These are phyloP conservation scores for Daboia siamensis DNA, from an alignment of 2,113 vertebrate species.

Conservation along the genomic window DNA sequence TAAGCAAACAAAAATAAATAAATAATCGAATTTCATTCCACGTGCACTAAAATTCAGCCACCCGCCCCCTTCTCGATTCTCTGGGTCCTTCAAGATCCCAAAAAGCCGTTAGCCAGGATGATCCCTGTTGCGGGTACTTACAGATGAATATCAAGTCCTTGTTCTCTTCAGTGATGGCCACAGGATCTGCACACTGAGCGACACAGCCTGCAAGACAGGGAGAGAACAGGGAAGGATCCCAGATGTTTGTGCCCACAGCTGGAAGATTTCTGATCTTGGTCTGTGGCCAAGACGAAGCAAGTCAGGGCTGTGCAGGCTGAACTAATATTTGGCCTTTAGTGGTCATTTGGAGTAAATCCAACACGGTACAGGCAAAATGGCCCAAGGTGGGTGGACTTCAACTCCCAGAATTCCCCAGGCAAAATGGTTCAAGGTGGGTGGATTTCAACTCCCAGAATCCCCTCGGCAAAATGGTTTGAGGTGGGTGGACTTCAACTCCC, in stretches of 20 bases:
- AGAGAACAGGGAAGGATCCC: accelerated
- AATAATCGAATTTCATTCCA: too few species aligned
- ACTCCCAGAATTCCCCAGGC: too few species aligned
- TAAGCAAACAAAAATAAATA: too few species aligned
- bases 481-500: too few species aligned
- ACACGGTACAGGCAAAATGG: not conserved
- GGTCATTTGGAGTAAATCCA: not conserved
- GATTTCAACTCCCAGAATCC: too few species aligned
- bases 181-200: not conserved
- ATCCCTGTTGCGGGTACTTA: not conserved
- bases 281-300: too few species aligned
- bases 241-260: not conserved
- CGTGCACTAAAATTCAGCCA: too few species aligned
- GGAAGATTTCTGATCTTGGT: not conserved
- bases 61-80: too few species aligned
- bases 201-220: not conserved
- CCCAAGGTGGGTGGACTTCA: too few species aligned
- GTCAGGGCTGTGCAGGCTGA: not conserved
- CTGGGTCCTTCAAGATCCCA: too few species aligned
- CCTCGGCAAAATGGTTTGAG: too few species aligned
- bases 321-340: not conserved
- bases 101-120: not conserved
- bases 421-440: too few species aligned
- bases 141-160: slow-evolving; percentile 16
- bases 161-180: not conserved